Evolutionary conservation across 1,140 invertebrate genomes (phyloP), one percentile per base, ranked within the genome.

Genomic region (Pinna nobilis): DNA sequence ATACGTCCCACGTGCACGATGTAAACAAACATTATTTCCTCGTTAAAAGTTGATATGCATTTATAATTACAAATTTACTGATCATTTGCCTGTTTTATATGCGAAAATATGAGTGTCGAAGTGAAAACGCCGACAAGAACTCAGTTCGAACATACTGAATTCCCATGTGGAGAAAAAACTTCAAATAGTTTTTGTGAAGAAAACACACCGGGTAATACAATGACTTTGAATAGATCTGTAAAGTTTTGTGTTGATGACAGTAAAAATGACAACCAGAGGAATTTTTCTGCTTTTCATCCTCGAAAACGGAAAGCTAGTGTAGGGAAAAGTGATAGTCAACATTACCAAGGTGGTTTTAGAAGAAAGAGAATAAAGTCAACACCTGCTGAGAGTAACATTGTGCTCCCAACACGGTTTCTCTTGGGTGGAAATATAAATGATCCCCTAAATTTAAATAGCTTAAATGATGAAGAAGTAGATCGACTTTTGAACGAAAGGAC

Each of bases 371-470:
- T 75, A 3, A 76, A 71, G 28, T 77, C 74, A n/a, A 66, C 61
- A n/a, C 70, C 67, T 25, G 37, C 30, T 25, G 49, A 64, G 7
- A 74, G 73, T 35, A 77, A 80, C 57, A 85, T 88, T 49, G 93
- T 95, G 74, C 93, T 95, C 37, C 96, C 96, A 0, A 97, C 95
- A 2, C 97, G 97, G 88, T 98, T 98, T 90, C 90, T 98, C 6
- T 91, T 98, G 1, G 97, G 97, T 59, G 97, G 97, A 23, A 98
- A 97, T 86, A 98, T 98, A 78, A 94, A 93, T 76, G 97, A 99
- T 91, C 97, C 97, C 0, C 88, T 99, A 13, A 98, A 99, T 91
- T 90, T 99, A 60, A 96, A 96, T 81, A 96, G 96, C 86, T 91
- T 98, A 81, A 94, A 95, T 86, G 93, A 82, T 63, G 95, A 96